These are phyloP conservation scores for Drosophila tropicalis DNA, from an alignment of 1,140 invertebrate species.

Conservation along the genomic window DNA sequence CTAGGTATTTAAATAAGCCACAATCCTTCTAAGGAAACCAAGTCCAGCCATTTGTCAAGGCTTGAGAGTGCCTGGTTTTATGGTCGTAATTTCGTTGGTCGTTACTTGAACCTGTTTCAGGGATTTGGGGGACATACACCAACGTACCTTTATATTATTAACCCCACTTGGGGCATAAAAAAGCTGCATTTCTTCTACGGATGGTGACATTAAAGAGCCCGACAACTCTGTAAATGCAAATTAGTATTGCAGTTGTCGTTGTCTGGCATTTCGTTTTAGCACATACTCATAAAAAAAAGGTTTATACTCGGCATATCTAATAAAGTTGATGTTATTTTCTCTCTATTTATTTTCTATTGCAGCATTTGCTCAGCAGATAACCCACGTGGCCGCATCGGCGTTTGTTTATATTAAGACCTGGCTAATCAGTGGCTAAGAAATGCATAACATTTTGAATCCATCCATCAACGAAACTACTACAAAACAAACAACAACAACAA, in stretches of 20 bases:
- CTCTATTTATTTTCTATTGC: slow-evolving; percentile 54
- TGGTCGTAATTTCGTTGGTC: slow-evolving; percentile 42
- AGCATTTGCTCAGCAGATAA: slow-evolving; percentile 65
- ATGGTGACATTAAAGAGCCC: slow-evolving; percentile 31
- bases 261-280: slow-evolving; percentile 52
- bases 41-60: slow-evolving; percentile 59
- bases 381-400: slow-evolving; percentile 55
- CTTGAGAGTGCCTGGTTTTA: slow-evolving; percentile 47
- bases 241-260: slow-evolving; percentile 60
- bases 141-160: slow-evolving; percentile 8
- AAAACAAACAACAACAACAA: not conserved
- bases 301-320: slow-evolving; percentile 57
- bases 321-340: slow-evolving; percentile 62
- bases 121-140: not conserved
- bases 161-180: slow-evolving; percentile 17
- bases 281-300: slow-evolving; percentile 55
- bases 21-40: not conserved
- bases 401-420: slow-evolving; percentile 69
- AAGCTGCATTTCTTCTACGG: slow-evolving; percentile 39
- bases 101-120: slow-evolving; percentile 40
- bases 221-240: slow-evolving; percentile 61
- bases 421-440: slow-evolving; percentile 64
- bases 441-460: not conserved
- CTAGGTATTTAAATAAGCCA: not conserved
- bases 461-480: slow-evolving; percentile 2